Base-by-base conservation (phyloP, 2,888 invertebrate species). In the Scotopteryx bipunctaria region DNA sequence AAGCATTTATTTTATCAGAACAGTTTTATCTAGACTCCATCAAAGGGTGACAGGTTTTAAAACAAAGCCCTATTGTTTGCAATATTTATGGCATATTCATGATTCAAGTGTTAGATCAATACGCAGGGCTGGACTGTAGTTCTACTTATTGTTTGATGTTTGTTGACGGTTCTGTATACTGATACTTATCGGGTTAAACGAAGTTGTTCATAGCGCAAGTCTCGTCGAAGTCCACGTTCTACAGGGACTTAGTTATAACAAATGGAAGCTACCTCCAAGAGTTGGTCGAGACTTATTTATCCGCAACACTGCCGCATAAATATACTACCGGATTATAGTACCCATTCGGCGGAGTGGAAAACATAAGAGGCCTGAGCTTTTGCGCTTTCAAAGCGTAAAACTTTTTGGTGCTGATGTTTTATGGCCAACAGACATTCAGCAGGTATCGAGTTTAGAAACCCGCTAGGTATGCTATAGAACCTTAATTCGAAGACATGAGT, bases 211-310 rank as follows among this genome's bases (percentile, higher is more conserved):
- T 69, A 64, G 58, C 35, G 16, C 50, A 69, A 72, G 75, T 71
- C 61, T 65, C 72, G 72, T 49, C 65, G 63, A 72, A 75, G 67
- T 71, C 73, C 63, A 69, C 68, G 66, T 70, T 71, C 72, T 68
- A 57, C 44, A 19, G 66, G 62, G 79, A 80, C 80, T 85, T 77
- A 74, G 76, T 79, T 81, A 77, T 80, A 86, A 83, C 78, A 78
- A 82, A 83, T 81, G 81, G 76, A 76, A 76, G 73, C 77, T 77
- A 76, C 73, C 77, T 78, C 75, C 71, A 69, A 74, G 76, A 82
- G 76, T 79, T 80, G 63, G 66, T 67, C 64, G 61, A 64, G 71
- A 71, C 73, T 83, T 85, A 81, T 85, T 83, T 81, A 77, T 74
- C 69, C 71, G 73, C 68, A 67, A 67, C 67, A 64, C 74, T 67